Percentiles rank a stretch among this genome's conserved stretches.
phyloP scores from a whole-genome alignment of 1,140 invertebrate genomes.

The Adoxophyes honmai region DNA sequence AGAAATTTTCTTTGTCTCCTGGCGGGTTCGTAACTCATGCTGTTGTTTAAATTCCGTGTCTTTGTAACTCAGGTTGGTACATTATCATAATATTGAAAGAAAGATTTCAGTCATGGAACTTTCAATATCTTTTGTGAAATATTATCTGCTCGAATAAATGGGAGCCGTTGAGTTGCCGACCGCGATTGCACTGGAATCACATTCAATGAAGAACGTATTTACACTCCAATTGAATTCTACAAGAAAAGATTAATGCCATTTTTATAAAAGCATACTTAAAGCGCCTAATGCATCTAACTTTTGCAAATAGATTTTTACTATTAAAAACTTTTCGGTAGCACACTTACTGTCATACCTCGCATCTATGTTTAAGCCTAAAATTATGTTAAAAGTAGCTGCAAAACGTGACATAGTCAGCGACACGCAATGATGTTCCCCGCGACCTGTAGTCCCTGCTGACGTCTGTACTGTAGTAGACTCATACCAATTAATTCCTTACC shows the following conservation, averaged over 20 bases:
- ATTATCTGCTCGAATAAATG: conserved; percentile 12
- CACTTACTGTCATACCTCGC: no score
- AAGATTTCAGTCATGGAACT: not conserved
- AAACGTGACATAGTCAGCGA: no score
- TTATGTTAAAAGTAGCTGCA: no score
- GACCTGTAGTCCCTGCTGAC: no score
- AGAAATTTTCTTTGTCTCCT: conserved; percentile 21
- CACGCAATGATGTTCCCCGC: no score
- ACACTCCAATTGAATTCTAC: conserved; percentile 45
- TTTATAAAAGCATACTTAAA: no score
- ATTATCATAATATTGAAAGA: conserved; percentile 8
- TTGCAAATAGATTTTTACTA: no score
- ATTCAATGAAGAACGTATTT: conserved; percentile 50
- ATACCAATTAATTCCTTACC: no score
- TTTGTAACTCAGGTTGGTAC: not conserved
- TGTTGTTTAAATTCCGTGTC: not conserved
- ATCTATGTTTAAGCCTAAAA: no score
- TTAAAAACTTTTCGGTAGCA: no score
- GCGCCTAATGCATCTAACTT: no score
- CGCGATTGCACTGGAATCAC: conserved; percentile 32
- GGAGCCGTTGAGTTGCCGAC: conserved; percentile 18
- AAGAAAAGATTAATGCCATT: conserved; percentile 12
- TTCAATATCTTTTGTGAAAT: not conserved
- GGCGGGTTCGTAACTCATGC: conserved; percentile 6
- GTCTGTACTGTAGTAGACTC: no score